Evolutionary conservation across 2,888 invertebrate genomes (phyloP), one percentile per base, ranked within the genome.

Genomic region (Caenorhabditis imperialis): DNA sequence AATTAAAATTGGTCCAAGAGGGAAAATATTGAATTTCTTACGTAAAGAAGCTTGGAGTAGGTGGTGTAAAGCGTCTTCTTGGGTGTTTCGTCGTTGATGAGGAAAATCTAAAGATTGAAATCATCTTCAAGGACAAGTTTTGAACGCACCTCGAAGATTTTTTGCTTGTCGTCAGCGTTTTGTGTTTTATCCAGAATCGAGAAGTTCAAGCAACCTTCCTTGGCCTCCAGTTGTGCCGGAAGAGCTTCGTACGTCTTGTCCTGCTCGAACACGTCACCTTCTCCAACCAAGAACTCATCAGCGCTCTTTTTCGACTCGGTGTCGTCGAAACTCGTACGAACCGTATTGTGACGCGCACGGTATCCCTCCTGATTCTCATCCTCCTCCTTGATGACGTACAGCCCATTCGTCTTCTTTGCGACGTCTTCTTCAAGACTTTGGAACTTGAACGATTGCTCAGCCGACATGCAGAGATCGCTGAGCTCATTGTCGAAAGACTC

Each of bases 61-160:
- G 75, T 73, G 3, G 65, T 50, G 65, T 77, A 82, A 18, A 84
- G 50, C 30, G 77, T 73, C 18, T 74, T 72, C 47, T 83, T 75
- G 22, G 79, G 79, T 8, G 84, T 86, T n/a, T 78, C 71, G 40
- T 85, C 85, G 30, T 67, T 69, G 47, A 85, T 62, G 12, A 81
- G 47, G 18, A 85, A 78, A 3, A 74, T 69, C 71, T 85, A 75
- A 27, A 70, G n/a, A n/a, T n/a, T n/a, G n/a, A n/a, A n/a, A n/a
- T n/a, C n/a, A n/a, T n/a, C n/a, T n/a, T n/a, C n/a, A n/a, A n/a
- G n/a, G n/a, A n/a, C n/a, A n/a, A n/a, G n/a, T n/a, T n/a, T n/a
- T n/a, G n/a, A n/a, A n/a, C n/a, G n/a, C 20, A 69, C 67, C 60
- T 70, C 70, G 20, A 70, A 70, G 23, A 70, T 33, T 1, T 54